Evolutionary conservation across 2,797 vertebrate species (phyloP), one percentile per base, ranked within the genome.

Genomic region (Peromyscus nudipes): DNA sequence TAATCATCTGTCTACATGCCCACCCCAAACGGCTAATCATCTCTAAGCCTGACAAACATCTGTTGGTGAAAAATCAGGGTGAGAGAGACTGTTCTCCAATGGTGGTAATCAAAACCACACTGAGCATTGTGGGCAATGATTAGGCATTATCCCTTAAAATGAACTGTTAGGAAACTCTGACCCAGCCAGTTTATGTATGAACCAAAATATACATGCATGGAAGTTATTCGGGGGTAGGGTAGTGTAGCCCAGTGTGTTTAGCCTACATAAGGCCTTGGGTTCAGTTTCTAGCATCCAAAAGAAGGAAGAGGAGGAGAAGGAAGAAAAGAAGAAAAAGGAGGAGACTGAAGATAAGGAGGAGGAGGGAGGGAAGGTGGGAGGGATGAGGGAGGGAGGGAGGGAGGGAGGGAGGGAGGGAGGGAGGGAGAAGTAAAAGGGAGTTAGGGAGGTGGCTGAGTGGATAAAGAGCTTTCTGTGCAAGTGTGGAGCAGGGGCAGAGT

Each of bases 1-100:
- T 29, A 34, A 4, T 0, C 9, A 19, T 12, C 4, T 80, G 13
- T 29, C 29, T 14, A 27, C 0, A 2, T 16, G n/a, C 6, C 1
- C 37, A 43, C 2, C 49, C 4, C 19, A 55, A 14, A 13, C 16
- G 43, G 19, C 37, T 25, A 9, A 27, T 86, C 0, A n/a, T 34
- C 40, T 10, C 34, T 69, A 21, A 77, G 27, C 17, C 84, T 27
- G 81, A 29, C 19, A n/a, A 14, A 9, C 3, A 12, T 6, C 40
- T 0, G 3, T 12, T 13, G 13, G 65, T 49, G 37, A 37, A 49
- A 43, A 31, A 40, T 6, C 52, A 31, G 67, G n/a, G 3, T 37
- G 62, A 62, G 4, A 0, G 2, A 31, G 46, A 80, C n/a, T 55
- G 4, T 69, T 43, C 16, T 21, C 4, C 9, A n/a, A 25, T 21